phyloP scores from a whole-genome alignment of 2,888 invertebrate genomes.

The Rugalucina vietnamica region DNA sequence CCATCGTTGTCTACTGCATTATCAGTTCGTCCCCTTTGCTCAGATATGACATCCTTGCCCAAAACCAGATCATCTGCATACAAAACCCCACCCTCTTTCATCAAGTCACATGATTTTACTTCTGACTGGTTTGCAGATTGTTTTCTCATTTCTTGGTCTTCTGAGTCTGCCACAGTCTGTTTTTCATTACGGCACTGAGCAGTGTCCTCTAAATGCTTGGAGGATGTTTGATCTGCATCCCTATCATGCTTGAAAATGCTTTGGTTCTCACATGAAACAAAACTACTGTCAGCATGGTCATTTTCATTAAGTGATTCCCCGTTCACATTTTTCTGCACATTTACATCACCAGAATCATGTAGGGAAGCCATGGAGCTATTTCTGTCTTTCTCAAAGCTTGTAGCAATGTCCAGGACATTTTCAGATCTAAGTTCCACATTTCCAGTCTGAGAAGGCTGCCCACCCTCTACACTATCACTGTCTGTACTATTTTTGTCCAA shows the following conservation, averaged over 20 bases:
- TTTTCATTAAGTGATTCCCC: neutral
- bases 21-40: neutral
- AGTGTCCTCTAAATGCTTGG: neutral
- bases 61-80: constrained; percentile 4
- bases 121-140: neutral
- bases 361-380: neutral
- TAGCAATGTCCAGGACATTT: neutral
- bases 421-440: neutral
- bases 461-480: no score
- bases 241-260: neutral
- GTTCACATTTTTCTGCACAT: neutral
- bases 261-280: neutral
- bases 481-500: no score
- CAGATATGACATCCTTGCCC: neutral
- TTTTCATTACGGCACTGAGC: neutral
- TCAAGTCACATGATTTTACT: neutral
- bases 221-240: neutral
- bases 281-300: neutral
- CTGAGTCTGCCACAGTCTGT: neutral
- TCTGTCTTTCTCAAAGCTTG: neutral
- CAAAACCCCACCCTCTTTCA: neutral
- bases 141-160: neutral
- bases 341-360: neutral
- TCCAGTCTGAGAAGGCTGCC: no score
- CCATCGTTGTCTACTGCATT: neutral